A percentile compares a stretch with the other conserved stretches of the same genome.
phyloP scores from a whole-genome alignment of 1,140 invertebrate species.

The Drosophila novamexicana region DNA sequence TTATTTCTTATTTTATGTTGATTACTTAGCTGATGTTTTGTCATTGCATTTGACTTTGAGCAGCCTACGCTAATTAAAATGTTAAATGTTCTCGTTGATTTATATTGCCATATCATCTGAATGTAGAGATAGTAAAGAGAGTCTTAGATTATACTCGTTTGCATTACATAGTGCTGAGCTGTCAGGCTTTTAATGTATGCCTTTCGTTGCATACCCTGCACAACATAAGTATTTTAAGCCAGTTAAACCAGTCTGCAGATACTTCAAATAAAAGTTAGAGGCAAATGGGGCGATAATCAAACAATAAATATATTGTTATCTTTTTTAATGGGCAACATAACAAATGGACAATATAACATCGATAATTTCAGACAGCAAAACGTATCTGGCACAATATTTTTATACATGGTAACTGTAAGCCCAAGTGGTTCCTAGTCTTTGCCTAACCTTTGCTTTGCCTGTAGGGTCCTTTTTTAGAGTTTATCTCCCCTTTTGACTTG shows the following conservation, averaged over 20 bases:
- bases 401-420: conserved; percentile 3
- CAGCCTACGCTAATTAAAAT: conserved; percentile 34
- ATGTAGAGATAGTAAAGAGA: conserved; percentile 25
- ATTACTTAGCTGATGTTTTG: conserved; percentile 52
- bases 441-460: conserved; percentile 28
- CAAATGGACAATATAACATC: no score
- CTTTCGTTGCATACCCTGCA: conserved; percentile 1
- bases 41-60: conserved; percentile 46
- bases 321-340: no score
- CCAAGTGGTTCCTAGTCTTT: conserved; percentile 1
- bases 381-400: no score
- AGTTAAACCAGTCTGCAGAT: no score
- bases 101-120: conserved; percentile 27
- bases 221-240: no score
- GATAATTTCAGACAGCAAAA: no score
- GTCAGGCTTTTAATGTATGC: conserved; percentile 26
- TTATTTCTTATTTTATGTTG: neutral
- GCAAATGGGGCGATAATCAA: no score
- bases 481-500: conserved; percentile 14
- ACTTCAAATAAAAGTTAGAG: no score
- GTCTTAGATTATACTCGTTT: conserved; percentile 21
- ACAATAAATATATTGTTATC: no score
- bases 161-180: conserved; percentile 45
- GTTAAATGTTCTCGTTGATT: conserved; percentile 22
- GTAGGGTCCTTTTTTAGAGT: conserved; percentile 26